Base-by-base conservation (phyloP, 2,113 vertebrate genomes). In the Chaenogobius annularis region DNA sequence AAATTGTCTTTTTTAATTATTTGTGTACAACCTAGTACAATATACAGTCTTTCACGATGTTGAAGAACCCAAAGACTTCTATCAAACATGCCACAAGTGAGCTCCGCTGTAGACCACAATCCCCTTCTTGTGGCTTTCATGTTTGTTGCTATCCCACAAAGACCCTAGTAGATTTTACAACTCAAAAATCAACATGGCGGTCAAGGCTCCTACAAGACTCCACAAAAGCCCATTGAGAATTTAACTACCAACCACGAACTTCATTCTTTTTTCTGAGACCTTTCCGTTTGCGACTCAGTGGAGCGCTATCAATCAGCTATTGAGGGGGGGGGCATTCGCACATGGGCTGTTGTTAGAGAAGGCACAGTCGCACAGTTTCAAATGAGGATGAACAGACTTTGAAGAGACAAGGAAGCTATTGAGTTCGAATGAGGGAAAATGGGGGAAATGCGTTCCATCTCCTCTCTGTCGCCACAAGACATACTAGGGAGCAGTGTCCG, bases 101-200 rank as follows among this genome's bases (percentile, higher is more conserved):
- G 56, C 67, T 35, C 70, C 23, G 73, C 61, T 20, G 31, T 4
- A 7, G 13, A 71, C 80, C 77, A 43, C 72, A 77, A 70, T 66
- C 83, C 37, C 46, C 58, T 58, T 70, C 68, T 72, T 85, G 81
- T 82, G 73, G 82, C 40, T 80, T 83, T 83, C 70, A 75, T 87
- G 85, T 91, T 90, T 83, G 84, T 88, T 78, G 79, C 89, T 78
- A 31, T 20, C 11, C 3, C 72, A 73, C 75, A 74, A 80, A 67
- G 46, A 78, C 52, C 44, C 69, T 62, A 76, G 80, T 86, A 83
- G 86, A 65, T 80, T 90, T 89, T 84, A 76, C 81, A 75, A 64
- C 75, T 72, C 77, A 73, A 84, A 88, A 87, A 86, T 91, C 87
- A 90, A 90, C 87, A 84, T 80, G 80, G 79, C 54, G 79, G 88